These are phyloP conservation scores for Zygothrica quintamaculata DNA, from an alignment of 2,888 invertebrate genomes.

Conservation along the genomic window DNA sequence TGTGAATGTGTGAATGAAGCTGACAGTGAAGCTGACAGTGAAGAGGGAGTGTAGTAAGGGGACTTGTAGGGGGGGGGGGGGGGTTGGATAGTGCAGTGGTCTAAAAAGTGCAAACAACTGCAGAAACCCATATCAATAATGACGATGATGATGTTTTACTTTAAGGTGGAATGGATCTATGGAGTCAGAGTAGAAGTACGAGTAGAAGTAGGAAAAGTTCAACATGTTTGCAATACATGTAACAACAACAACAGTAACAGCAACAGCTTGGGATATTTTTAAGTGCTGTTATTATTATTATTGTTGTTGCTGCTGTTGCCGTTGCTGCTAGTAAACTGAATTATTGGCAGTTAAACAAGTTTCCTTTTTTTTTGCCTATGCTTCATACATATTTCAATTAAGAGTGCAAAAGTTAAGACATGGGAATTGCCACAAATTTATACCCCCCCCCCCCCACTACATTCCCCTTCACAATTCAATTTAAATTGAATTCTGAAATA, in stretches of 20 bases:
- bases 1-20: background rate
- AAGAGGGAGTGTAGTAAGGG: no score
- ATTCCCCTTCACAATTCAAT: no score
- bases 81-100: no score
- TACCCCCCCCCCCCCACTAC: no score
- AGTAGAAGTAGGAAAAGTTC: background rate
- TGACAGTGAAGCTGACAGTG: background rate
- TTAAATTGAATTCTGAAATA: conserved; percentile 34
- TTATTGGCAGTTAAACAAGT: conserved; percentile 66
- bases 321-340: conserved; percentile 47
- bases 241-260: conserved; percentile 33
- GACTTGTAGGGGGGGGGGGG: no score
- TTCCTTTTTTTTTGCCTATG: conserved; percentile 37
- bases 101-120: conserved; percentile 66
- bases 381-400: conserved; percentile 55
- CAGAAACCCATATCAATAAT: conserved; percentile 72
- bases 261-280: conserved; percentile 33
- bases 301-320: conserved; percentile 20
- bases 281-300: conserved; percentile 21
- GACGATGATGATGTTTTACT: conserved; percentile 57
- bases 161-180: background rate
- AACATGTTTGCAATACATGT: conserved; percentile 51
- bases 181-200: background rate
- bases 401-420: conserved; percentile 57
- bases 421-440: conserved; percentile 52